phyloP scores from a whole-genome alignment of 2,113 vertebrate genomes.

The Eubucco bourcierii region DNA sequence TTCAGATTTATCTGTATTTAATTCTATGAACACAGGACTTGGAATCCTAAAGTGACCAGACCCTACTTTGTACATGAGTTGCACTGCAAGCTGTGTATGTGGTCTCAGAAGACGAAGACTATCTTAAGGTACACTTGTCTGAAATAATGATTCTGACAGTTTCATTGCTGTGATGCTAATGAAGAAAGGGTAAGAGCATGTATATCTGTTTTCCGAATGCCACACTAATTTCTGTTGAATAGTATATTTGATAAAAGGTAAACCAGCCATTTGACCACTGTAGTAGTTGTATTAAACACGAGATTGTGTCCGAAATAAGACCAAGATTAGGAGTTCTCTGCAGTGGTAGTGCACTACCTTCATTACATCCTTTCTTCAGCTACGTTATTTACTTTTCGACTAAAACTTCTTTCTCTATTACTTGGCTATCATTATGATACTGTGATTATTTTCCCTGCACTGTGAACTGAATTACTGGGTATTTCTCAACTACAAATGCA shows the following conservation, averaged over 20 bases:
- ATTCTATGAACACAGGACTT: neutral
- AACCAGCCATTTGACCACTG: neutral
- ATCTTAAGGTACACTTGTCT: neutral
- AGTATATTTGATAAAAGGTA: neutral
- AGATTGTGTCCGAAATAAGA: too few relatives aligned
- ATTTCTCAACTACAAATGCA: constrained; percentile 54
- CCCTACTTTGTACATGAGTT: neutral
- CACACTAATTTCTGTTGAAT: neutral
- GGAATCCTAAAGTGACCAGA: neutral
- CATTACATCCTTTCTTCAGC: neutral
- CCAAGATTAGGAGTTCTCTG: neutral
- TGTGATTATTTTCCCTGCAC: neutral
- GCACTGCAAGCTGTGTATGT: neutral
- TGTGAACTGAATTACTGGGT: neutral
- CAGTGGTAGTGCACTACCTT: neutral
- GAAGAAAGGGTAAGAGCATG: neutral
- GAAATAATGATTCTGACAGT: neutral
- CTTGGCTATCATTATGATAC: constrained; percentile 3
- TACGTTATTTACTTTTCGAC: neutral
- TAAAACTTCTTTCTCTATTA: neutral
- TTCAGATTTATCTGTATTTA: neutral
- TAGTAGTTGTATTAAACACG: neutral
- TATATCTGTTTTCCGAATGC: neutral
- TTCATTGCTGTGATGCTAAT: neutral
- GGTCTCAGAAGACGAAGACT: neutral